Evolutionary conservation across 2,113 vertebrate genomes (phyloP).

Genomic region (Corvus hawaiiensis): DNA sequence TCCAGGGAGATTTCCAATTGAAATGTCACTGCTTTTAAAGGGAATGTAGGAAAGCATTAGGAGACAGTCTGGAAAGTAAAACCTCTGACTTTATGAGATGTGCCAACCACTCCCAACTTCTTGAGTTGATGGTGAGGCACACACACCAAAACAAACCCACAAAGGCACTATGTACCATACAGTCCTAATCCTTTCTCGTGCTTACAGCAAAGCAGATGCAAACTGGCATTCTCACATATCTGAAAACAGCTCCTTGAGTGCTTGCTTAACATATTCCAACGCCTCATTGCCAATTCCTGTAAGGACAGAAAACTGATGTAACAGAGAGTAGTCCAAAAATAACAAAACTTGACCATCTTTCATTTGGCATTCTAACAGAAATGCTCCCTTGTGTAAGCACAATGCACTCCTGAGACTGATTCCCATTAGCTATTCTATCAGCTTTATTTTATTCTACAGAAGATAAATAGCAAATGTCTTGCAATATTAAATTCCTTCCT

Average conservation of each 20-base stretch:
- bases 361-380: not conserved
- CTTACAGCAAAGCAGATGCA: not conserved
- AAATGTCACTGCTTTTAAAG: not conserved
- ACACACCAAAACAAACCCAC: not conserved
- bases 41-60: not conserved
- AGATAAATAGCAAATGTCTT: not conserved
- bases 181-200: not conserved
- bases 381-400: not conserved
- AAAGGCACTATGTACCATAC: not conserved
- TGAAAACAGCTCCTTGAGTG: not conserved
- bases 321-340: not conserved
- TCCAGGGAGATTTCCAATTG: not conserved
- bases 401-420: not conserved
- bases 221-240: not conserved
- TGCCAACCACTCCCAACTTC: not conserved
- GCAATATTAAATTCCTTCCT: not conserved
- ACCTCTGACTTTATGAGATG: not conserved
- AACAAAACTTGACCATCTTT: not conserved
- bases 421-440: not conserved
- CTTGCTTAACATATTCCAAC: not conserved
- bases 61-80: not conserved
- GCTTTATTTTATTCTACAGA: not conserved
- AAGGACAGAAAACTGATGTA: not conserved
- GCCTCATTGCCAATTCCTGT: rapidly evolving
- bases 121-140: not conserved